These are phyloP conservation scores for Remorina albescens DNA, from an alignment of 2,797 vertebrate genomes.

Conservation along the genomic window DNA sequence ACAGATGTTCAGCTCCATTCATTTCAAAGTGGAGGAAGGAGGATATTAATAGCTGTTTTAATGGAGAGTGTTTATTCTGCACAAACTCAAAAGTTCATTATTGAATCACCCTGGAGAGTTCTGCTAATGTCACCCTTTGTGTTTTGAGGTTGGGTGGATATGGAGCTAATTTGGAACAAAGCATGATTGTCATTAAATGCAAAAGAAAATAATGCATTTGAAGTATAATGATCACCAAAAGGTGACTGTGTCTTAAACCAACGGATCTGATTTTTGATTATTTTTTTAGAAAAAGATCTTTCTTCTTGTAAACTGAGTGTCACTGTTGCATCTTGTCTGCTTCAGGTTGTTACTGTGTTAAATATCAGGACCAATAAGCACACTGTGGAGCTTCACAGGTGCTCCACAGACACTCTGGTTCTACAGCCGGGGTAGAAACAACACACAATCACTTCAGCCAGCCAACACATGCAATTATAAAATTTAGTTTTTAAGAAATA, in stretches of 20 bases:
- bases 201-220: too few species aligned
- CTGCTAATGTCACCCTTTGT: slow-evolving; percentile 7
- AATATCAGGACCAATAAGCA: background rate
- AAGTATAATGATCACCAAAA: too few species aligned
- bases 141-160: background rate
- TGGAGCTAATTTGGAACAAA: background rate
- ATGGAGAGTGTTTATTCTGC: slow-evolving; percentile 26
- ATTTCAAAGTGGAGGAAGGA: slow-evolving; percentile 41
- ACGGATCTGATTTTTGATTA: background rate
- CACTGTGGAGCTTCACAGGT: slow-evolving; percentile 11
- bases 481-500: background rate
- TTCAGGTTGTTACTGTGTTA: slow-evolving; percentile 4
- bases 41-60: slow-evolving; percentile 59
- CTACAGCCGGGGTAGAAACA: background rate
- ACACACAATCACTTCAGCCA: background rate
- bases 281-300: too few species aligned
- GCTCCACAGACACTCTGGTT: background rate
- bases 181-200: slow-evolving; percentile 4
- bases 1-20: slow-evolving; percentile 57
- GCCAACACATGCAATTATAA: background rate
- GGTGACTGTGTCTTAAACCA: background rate
- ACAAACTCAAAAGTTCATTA: slow-evolving; percentile 34
- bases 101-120: slow-evolving; percentile 1
- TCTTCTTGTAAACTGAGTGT: background rate
- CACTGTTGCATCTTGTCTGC: background rate